phyloP scores from a whole-genome alignment of 2,888 invertebrate species.

The Drepanosiphum platanoidis region DNA sequence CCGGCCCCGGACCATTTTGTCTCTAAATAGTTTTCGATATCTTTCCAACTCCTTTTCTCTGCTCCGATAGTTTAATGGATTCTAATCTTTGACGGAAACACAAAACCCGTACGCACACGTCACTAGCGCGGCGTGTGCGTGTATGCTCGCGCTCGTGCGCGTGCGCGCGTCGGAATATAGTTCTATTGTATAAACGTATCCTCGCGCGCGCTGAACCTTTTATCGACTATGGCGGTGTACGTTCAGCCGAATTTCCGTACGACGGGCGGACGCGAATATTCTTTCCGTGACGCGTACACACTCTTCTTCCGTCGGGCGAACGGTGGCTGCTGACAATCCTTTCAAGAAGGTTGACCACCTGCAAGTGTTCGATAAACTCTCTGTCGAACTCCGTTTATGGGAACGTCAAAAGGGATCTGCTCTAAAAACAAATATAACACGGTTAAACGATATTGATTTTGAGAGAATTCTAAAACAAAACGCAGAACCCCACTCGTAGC shows the following conservation, averaged over 20 bases:
- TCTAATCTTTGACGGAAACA: conserved; percentile 32
- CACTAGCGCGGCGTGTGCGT: not conserved
- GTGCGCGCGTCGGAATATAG: not conserved
- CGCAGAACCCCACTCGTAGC: not conserved
- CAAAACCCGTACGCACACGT: not conserved
- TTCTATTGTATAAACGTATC: conserved; percentile 8
- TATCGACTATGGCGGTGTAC: conserved; percentile 11
- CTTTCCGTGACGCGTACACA: not conserved
- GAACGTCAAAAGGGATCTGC: not conserved
- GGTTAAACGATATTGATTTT: not conserved
- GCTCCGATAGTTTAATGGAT: conserved; percentile 19
- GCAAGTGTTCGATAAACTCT: conserved; percentile 38
- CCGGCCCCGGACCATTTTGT: not conserved
- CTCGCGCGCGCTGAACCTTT: not conserved
- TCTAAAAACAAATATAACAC: not conserved
- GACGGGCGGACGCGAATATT: not conserved
- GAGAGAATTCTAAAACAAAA: not conserved
- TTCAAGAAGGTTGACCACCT: conserved; percentile 35
- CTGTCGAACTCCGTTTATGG: not conserved
- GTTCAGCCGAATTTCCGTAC: conserved; percentile 3
- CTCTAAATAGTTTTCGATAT: conserved; percentile 25
- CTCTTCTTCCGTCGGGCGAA: no score
- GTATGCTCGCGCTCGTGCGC: no score
- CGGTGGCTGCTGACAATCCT: not conserved
- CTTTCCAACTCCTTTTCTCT: not conserved